Conservation (phyloP, 2,888 invertebrate species). For the Drosophila kanekoi region DNA sequence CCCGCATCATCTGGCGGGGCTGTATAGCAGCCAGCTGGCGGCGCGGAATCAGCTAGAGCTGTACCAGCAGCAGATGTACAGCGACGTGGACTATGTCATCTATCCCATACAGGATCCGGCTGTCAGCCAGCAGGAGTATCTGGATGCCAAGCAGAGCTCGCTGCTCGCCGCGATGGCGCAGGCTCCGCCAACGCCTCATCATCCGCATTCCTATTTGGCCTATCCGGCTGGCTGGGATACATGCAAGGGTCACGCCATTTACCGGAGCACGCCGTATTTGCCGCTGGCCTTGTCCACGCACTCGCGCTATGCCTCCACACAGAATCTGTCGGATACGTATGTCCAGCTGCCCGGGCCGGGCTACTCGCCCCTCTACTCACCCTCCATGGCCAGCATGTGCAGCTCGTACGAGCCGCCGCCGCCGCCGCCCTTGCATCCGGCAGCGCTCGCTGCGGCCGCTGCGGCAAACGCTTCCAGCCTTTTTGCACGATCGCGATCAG, state of each 20-base stretch:
- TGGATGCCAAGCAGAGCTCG: slow-evolving; percentile 91
- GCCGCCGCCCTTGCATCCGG: slow-evolving; percentile 87
- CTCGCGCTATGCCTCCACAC: slow-evolving; percentile 92
- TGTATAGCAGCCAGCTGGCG: slow-evolving; percentile 89
- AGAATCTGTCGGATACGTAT: slow-evolving; percentile 91
- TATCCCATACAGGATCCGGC: slow-evolving; percentile 96
- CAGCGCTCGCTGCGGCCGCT: slow-evolving; percentile 78
- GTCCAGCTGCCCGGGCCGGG: slow-evolving; percentile 88
- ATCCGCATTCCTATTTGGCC: slow-evolving; percentile 85
- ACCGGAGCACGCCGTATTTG: slow-evolving; percentile 93
- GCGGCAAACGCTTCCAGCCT: slow-evolving; percentile 83
- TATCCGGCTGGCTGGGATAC: slow-evolving; percentile 84
- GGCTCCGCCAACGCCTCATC: slow-evolving; percentile 85
- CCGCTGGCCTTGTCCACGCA: slow-evolving; percentile 88
- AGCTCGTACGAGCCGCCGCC: slow-evolving; percentile 89
- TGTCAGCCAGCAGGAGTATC: slow-evolving; percentile 95
- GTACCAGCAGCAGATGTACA: slow-evolving; percentile 95
- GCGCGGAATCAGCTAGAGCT: slow-evolving; percentile 92
- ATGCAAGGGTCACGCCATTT: slow-evolving; percentile 90
- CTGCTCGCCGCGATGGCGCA: slow-evolving; percentile 89
- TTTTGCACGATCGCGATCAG: slow-evolving; percentile 91
- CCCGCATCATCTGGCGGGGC: slow-evolving; percentile 88
- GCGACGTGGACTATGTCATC: slow-evolving; percentile 96
- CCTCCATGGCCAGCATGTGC: slow-evolving; percentile 88
- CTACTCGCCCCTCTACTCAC: slow-evolving; percentile 88